Percentiles rank a stretch among this genome's conserved stretches.
Conservation (phyloP, 2,113 vertebrate genomes). For the Salvelinus fontinalis region DNA sequence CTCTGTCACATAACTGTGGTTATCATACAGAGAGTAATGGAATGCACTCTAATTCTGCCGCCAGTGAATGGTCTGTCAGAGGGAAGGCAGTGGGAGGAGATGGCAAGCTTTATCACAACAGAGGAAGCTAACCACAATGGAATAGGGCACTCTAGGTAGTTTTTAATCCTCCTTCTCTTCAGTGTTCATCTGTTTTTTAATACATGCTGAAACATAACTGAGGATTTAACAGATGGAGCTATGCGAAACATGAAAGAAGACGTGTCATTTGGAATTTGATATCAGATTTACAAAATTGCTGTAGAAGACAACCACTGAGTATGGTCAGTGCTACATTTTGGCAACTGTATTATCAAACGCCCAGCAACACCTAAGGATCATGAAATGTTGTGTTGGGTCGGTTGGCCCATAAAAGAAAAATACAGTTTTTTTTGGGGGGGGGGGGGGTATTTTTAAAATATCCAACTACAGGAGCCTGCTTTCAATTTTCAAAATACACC, state of each 20-base stretch:
- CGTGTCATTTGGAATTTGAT: no score
- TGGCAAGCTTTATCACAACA: conserved; percentile 10
- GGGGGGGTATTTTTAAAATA: no score
- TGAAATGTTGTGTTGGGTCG: no score
- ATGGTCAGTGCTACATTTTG: conserved; percentile 4
- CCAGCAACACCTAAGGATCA: neutral
- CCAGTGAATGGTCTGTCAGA: conserved; percentile 5
- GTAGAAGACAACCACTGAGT: no score
- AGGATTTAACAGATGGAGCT: neutral
- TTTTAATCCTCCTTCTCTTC: neutral
- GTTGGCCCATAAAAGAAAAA: no score
- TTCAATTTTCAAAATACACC: no score
- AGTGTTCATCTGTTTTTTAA: neutral
- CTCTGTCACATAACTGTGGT: conserved; percentile 13
- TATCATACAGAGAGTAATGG: neutral
- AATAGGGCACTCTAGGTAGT: neutral
- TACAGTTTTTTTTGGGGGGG: no score
- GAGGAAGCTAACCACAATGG: conserved; percentile 16
- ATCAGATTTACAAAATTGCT: no score
- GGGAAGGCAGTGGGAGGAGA: neutral
- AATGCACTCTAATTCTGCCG: neutral
- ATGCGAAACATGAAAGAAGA: neutral
- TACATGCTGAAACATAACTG: neutral
- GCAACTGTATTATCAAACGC: neutral
- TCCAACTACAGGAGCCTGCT: no score